phyloP scores from a whole-genome alignment of 1,140 invertebrate genomes.

The Rhopalosiphum padi region DNA sequence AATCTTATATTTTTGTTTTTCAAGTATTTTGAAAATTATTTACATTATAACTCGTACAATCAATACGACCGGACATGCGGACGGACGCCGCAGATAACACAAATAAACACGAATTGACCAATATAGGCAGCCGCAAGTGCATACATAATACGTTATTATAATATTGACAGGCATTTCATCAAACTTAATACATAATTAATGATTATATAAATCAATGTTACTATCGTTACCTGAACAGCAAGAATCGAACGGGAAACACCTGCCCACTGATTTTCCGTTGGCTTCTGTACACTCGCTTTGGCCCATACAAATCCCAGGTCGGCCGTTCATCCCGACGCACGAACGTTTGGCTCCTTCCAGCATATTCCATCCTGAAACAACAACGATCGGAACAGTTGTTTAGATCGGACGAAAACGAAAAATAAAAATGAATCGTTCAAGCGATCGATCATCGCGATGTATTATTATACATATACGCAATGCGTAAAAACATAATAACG shows the following conservation, averaged over 20 bases:
- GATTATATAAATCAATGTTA: background rate
- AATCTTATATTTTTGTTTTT: background rate
- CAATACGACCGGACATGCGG: background rate
- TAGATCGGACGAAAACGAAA: background rate
- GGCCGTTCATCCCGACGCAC: background rate
- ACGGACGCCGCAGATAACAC: background rate
- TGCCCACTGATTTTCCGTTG: conserved; percentile 43
- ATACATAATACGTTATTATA: background rate
- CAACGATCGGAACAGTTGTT: background rate
- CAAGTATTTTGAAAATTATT: background rate
- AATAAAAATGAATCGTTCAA: background rate
- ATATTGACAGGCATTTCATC: background rate
- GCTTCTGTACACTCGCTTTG: conserved; percentile 12
- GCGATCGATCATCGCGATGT: background rate
- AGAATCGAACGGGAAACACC: conserved; percentile 41
- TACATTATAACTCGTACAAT: background rate
- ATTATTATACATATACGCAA: too few species aligned
- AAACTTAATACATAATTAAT: background rate
- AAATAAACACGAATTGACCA: background rate
- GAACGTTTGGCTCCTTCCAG: conserved; percentile 28
- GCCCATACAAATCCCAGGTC: background rate
- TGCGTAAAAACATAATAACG: too few species aligned
- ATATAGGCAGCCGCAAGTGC: background rate
- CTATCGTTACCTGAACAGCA: conserved; percentile 34
- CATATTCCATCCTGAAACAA: conserved; percentile 39